phyloP scores from a whole-genome alignment of 2,888 invertebrate species.

The Conchocele bisecta region DNA sequence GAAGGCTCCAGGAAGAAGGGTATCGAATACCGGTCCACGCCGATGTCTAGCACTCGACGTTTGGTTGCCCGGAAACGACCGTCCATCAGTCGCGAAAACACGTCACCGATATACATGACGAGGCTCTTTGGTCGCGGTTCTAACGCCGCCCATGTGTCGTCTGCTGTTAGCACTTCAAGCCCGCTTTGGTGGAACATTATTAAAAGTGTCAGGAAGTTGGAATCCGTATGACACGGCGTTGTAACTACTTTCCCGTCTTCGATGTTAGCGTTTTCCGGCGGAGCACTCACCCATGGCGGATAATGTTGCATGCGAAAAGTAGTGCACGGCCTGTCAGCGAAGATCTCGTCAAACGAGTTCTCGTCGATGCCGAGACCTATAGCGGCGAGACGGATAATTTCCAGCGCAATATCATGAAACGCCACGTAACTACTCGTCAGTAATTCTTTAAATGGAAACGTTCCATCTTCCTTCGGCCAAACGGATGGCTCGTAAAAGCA shows the following conservation, averaged over 20 bases:
- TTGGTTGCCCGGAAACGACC: slow-evolving; percentile 41
- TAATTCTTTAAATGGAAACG: slow-evolving; percentile 2
- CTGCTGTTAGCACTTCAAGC: slow-evolving; percentile 22
- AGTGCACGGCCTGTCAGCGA: slow-evolving; percentile 32
- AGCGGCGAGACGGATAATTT: slow-evolving; percentile 31
- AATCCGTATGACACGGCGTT: slow-evolving; percentile 36
- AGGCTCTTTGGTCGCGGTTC: slow-evolving; percentile 26
- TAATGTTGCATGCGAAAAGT: slow-evolving; percentile 48
- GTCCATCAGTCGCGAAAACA: slow-evolving; percentile 30
- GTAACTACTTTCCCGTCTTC: slow-evolving; percentile 13
- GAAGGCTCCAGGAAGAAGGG: slow-evolving; percentile 47
- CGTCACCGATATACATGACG: slow-evolving; percentile 50
- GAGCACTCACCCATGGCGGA: slow-evolving; percentile 12
- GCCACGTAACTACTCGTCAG: slow-evolving; percentile 16
- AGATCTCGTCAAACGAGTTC: slow-evolving; percentile 35
- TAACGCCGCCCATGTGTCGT: slow-evolving; percentile 33
- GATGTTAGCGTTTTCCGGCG: background rate
- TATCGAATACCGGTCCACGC: slow-evolving; percentile 28
- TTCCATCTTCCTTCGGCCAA: slow-evolving; percentile 21
- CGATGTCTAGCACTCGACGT: slow-evolving; percentile 39
- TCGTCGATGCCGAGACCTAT: slow-evolving; percentile 37
- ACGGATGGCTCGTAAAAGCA: slow-evolving; percentile 32
- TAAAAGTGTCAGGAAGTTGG: slow-evolving; percentile 33
- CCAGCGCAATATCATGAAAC: slow-evolving; percentile 6
- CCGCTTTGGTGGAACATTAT: slow-evolving; percentile 33